Conservation (phyloP, 2,888 invertebrate genomes). For the Tetragonisca angustula region DNA sequence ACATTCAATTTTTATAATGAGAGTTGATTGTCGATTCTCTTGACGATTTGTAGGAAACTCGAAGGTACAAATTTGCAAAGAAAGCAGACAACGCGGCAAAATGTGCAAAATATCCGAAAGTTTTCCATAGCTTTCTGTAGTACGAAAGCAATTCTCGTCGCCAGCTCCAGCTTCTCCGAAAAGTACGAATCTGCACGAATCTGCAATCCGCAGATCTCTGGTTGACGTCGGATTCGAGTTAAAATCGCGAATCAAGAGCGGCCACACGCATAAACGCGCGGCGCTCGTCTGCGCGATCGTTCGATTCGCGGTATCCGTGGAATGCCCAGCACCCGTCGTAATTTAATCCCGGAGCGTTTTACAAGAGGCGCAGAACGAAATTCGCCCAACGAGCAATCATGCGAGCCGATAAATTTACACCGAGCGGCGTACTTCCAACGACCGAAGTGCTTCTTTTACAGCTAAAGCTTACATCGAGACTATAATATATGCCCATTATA, state of each 20-base stretch:
- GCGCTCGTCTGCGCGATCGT: slow-evolving; percentile 42
- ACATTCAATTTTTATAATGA: too few species aligned
- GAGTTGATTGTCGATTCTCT: too few species aligned
- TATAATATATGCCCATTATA: slow-evolving; percentile 39
- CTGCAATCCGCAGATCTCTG: too few species aligned
- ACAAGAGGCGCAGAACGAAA: slow-evolving; percentile 64
- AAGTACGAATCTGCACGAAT: too few species aligned
- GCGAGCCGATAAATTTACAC: slow-evolving; percentile 69
- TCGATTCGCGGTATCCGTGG: slow-evolving; percentile 55
- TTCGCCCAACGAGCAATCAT: slow-evolving; percentile 42
- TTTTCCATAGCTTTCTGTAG: too few species aligned
- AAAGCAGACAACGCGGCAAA: too few species aligned
- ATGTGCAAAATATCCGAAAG: too few species aligned
- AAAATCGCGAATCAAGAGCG: neutral
- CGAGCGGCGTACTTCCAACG: slow-evolving; percentile 61
- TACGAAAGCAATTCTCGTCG: too few species aligned
- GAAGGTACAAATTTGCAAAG: too few species aligned
- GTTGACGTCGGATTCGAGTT: too few species aligned
- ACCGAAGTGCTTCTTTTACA: slow-evolving; percentile 62
- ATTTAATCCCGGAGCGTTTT: slow-evolving; percentile 69
- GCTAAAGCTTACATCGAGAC: slow-evolving; percentile 60
- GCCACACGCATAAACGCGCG: slow-evolving; percentile 37
- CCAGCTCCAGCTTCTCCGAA: too few species aligned
- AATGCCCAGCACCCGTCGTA: slow-evolving; percentile 61
- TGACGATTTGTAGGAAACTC: too few species aligned